Conservation (phyloP, 2,113 vertebrate species). For the Fregetta grallaria region DNA sequence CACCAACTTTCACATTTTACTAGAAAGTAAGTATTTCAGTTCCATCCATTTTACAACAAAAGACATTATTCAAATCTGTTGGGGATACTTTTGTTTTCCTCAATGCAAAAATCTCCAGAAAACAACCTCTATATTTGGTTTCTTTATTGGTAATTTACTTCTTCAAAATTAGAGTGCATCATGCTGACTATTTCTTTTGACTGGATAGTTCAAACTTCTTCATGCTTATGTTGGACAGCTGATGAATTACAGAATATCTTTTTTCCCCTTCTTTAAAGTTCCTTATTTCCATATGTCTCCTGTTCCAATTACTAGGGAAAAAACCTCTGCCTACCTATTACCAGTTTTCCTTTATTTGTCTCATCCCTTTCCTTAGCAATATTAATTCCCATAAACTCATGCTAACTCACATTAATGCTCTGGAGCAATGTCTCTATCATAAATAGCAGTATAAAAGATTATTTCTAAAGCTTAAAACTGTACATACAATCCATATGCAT, state of each 20-base stretch:
- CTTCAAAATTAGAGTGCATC: neutral
- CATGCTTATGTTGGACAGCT: neutral
- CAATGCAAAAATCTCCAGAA: neutral
- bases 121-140: rapidly evolving
- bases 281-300: neutral
- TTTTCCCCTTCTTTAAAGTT: neutral
- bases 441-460: neutral
- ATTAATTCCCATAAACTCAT: neutral
- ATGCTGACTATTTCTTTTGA: neutral
- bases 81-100: neutral
- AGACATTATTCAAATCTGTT: neutral
- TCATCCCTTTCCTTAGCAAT: neutral
- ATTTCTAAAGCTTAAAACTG: neutral
- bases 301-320: neutral
- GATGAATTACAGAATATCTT: neutral
- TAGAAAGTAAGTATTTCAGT: neutral
- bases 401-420: neutral
- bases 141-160: neutral
- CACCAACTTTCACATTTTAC: neutral
- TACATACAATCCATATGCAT: neutral
- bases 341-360: neutral
- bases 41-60: neutral
- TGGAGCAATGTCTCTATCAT: neutral
- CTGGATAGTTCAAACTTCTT: neutral
- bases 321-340: neutral